A percentile compares a stretch with the other conserved stretches of the same genome.
Conservation (phyloP, 2,797 vertebrate genomes). For the Fundulus diaphanus region DNA sequence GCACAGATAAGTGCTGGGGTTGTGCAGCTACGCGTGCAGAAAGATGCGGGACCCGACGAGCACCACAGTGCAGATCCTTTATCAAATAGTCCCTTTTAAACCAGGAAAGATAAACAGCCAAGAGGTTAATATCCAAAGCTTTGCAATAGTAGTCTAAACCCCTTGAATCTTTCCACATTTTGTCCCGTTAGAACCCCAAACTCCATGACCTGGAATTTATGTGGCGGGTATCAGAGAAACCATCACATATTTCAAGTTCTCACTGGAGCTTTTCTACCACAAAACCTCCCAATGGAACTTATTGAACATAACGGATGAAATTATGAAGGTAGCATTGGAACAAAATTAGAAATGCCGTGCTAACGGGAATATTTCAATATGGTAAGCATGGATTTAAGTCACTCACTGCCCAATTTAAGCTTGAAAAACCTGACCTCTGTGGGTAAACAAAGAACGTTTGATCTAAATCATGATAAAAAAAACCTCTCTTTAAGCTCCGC, state of each 20-base stretch:
- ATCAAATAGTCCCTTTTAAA: background rate
- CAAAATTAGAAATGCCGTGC: background rate
- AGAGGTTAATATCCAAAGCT: background rate
- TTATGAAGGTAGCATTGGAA: background rate
- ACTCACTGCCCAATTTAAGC: background rate
- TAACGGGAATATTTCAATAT: background rate
- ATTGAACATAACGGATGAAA: background rate
- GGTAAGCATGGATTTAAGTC: background rate
- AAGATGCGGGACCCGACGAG: background rate
- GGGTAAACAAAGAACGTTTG: slow-evolving; percentile 17
- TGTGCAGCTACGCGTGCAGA: background rate
- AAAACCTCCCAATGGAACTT: background rate
- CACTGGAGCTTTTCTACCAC: background rate
- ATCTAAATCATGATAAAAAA: slow-evolving; percentile 13
- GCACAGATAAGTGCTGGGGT: background rate
- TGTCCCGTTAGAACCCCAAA: too few relatives aligned
- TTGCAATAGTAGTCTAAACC: too few relatives aligned
- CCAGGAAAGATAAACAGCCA: background rate
- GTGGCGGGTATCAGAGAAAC: too few relatives aligned
- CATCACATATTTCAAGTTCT: background rate
- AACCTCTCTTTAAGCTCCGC: slow-evolving; percentile 15
- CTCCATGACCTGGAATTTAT: too few relatives aligned
- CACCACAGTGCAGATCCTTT: background rate
- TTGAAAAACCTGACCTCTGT: slow-evolving; percentile 11
- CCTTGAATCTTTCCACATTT: too few relatives aligned